A percentile compares a stretch with the other conserved stretches of the same genome.
Conservation (phyloP, 2,888 invertebrate species). For the Mallateleia sp. region DNA sequence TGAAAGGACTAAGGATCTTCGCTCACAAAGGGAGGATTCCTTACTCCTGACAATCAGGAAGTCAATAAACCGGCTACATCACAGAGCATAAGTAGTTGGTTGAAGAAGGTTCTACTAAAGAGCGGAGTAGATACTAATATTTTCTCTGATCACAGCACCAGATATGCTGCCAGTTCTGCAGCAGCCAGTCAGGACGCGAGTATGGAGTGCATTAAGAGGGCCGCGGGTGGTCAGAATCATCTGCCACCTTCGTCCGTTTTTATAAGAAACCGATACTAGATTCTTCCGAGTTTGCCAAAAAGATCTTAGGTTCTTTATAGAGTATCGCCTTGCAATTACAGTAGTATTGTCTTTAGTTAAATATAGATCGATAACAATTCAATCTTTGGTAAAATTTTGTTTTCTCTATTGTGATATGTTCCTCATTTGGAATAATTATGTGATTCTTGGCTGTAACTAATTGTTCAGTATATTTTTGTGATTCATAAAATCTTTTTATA, state of each 20-base stretch:
- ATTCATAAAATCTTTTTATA: too few species aligned
- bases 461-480: too few species aligned
- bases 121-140: background rate
- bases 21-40: background rate
- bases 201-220: background rate
- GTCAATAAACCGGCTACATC: background rate
- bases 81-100: slow-evolving; percentile 9
- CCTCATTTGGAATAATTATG: too few species aligned
- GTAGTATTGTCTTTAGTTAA: too few species aligned
- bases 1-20: background rate
- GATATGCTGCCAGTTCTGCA: slow-evolving; percentile 3
- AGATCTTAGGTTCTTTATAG: too few species aligned
- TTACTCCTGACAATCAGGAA: background rate
- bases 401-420: too few species aligned
- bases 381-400: too few species aligned
- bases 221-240: slow-evolving; percentile 12
- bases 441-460: too few species aligned
- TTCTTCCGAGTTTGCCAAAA: slow-evolving; percentile 1
- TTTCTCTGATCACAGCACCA: slow-evolving; percentile 4
- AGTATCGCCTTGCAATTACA: too few species aligned
- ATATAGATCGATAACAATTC: too few species aligned
- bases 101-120: background rate
- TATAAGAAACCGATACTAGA: slow-evolving; percentile 14
- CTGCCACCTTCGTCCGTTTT: slow-evolving; percentile 6
- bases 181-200: background rate